A percentile compares a stretch with the other conserved stretches of the same genome.
These are phyloP conservation scores for Limnothrissa miodon DNA, from an alignment of 2,113 vertebrate genomes.

Conservation along the genomic window DNA sequence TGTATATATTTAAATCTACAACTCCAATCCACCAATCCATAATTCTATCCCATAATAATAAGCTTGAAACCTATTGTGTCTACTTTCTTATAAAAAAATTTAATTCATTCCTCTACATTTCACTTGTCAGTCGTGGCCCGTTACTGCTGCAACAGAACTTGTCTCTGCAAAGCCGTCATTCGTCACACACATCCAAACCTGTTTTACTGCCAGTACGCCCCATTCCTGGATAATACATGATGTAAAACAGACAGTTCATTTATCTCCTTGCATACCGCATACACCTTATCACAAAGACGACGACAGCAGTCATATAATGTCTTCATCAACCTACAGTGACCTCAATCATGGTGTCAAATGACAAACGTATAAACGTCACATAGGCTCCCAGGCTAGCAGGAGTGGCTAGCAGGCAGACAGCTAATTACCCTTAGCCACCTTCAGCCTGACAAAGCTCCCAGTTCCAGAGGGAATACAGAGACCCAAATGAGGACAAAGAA, in stretches of 20 bases:
- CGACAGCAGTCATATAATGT: neutral
- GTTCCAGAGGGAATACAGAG: neutral
- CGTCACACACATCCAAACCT: neutral
- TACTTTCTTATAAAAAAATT: no score
- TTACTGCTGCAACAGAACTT: neutral
- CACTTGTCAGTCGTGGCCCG: neutral
- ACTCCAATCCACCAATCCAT: neutral
- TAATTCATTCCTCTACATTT: neutral
- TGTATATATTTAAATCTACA: neutral
- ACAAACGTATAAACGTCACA: neutral
- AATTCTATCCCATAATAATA: neutral
- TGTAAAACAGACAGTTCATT: neutral
- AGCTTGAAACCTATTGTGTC: no score
- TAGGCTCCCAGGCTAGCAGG: neutral
- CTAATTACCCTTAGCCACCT: conserved; percentile 17
- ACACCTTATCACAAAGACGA: neutral
- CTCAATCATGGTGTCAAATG: neutral
- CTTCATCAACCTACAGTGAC: neutral
- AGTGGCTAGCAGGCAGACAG: neutral
- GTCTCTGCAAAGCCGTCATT: neutral
- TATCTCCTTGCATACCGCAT: neutral
- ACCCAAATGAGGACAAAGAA: neutral
- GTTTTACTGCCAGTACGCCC: neutral
- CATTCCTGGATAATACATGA: neutral
- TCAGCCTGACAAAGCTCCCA: conserved; percentile 7